Evolutionary conservation across 2,888 invertebrate genomes (phyloP).

Genomic region (Drosophila neoperkinsi): DNA sequence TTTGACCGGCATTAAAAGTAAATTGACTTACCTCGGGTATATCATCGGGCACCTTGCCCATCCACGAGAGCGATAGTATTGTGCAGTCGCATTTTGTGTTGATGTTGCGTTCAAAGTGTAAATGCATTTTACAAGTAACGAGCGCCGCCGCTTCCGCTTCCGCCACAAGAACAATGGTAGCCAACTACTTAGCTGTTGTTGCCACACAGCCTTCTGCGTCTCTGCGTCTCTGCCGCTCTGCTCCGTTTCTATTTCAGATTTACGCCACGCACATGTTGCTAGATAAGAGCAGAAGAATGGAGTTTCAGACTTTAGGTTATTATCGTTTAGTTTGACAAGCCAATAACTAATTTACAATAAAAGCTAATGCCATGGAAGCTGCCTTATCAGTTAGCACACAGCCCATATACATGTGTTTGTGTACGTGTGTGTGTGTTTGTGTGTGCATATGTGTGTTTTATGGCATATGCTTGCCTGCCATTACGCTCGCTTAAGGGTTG

Average conservation of each 20-base stretch:
- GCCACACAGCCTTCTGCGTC: background rate
- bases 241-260: conserved; percentile 24
- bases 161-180: conserved; percentile 46
- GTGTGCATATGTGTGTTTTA: conserved; percentile 26
- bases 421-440: conserved; percentile 17
- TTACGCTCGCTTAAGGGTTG: conserved; percentile 57
- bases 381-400: conserved; percentile 65
- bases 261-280: conserved; percentile 71
- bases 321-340: conserved; percentile 77
- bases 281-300: conserved; percentile 29
- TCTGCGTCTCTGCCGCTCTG: conserved; percentile 4
- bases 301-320: conserved; percentile 31
- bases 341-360: conserved; percentile 80
- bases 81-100: conserved; percentile 98
- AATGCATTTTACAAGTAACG: conserved; percentile 90
- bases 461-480: conserved; percentile 60
- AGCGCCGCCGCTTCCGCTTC: conserved; percentile 49
- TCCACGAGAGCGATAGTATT: conserved; percentile 97
- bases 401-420: conserved; percentile 10
- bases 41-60: conserved; percentile 99
- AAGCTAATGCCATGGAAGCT: conserved; percentile 55
- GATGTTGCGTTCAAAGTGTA: conserved; percentile 97
- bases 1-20: conserved; percentile 27
- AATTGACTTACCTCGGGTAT: conserved; percentile 91
- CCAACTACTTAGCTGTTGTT: conserved; percentile 30